Conservation (phyloP, 2,797 vertebrate genomes). For the Chelon auratus region DNA sequence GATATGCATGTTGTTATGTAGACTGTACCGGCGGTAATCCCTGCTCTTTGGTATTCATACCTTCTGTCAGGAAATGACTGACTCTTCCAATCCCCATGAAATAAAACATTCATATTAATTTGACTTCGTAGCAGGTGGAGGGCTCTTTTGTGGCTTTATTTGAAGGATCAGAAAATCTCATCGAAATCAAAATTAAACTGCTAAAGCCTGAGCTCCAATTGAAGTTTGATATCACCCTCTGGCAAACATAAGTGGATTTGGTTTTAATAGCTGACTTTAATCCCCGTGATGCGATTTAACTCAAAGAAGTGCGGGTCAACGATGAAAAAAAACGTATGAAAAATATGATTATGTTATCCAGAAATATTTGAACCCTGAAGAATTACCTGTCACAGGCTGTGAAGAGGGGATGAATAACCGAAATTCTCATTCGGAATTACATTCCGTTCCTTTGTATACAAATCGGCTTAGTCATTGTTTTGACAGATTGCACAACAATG, state of each 20-base stretch:
- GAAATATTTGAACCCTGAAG: slow-evolving; percentile 72
- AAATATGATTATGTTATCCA: slow-evolving; percentile 84
- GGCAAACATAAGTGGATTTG: slow-evolving; percentile 92
- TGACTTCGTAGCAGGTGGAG: slow-evolving; percentile 66
- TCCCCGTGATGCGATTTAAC: slow-evolving; percentile 88
- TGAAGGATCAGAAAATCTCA: slow-evolving; percentile 82
- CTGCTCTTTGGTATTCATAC: slow-evolving; percentile 64
- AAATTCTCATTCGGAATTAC: slow-evolving; percentile 63
- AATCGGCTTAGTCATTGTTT: slow-evolving; percentile 75
- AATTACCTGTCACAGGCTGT: slow-evolving; percentile 68
- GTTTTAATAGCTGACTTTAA: slow-evolving; percentile 92
- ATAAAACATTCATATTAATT: slow-evolving; percentile 77
- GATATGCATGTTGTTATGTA: slow-evolving; percentile 40
- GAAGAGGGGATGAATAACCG: slow-evolving; percentile 55
- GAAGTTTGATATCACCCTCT: slow-evolving; percentile 88
- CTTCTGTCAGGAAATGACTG: slow-evolving; percentile 66
- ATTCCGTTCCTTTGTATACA: slow-evolving; percentile 63
- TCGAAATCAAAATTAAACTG: slow-evolving; percentile 81
- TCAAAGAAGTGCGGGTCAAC: slow-evolving; percentile 82
- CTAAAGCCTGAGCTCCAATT: slow-evolving; percentile 88
- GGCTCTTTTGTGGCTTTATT: slow-evolving; percentile 71
- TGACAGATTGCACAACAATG: slow-evolving; percentile 70
- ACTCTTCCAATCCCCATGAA: slow-evolving; percentile 71
- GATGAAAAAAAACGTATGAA: slow-evolving; percentile 74
- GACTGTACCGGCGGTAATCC: slow-evolving; percentile 63